phyloP scores from a whole-genome alignment of 2,113 vertebrate genomes.

The Pheucticus melanocephalus region DNA sequence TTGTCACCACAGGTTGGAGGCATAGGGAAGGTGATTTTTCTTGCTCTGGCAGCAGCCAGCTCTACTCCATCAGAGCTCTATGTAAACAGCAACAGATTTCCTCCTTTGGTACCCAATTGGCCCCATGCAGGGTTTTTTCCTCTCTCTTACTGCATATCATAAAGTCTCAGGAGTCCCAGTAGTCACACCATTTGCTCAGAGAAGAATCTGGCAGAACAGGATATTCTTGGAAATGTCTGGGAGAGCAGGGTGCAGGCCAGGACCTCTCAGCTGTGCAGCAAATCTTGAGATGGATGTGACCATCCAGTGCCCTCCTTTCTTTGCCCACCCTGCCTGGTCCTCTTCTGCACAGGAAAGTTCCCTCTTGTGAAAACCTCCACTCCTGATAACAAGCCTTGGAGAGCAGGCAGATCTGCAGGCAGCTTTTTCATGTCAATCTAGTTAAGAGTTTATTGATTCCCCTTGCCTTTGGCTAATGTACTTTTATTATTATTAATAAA shows the following conservation, averaged over 20 bases:
- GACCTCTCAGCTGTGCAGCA: neutral
- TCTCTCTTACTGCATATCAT: neutral
- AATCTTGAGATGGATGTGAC: neutral
- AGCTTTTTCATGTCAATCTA: conserved; percentile 7
- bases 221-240: neutral
- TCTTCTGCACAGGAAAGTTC: neutral
- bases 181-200: neutral
- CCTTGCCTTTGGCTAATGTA: conserved; percentile 48
- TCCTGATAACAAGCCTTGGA: neutral
- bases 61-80: neutral
- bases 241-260: neutral
- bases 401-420: neutral
- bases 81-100: neutral
- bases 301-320: neutral
- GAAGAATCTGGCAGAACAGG: neutral
- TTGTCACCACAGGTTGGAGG: neutral
- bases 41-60: neutral
- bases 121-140: neutral
- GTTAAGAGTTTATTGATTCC: conserved; percentile 54
- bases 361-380: neutral
- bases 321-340: neutral
- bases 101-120: neutral
- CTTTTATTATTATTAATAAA: conserved; percentile 60
- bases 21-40: neutral
- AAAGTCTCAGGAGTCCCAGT: neutral